Percentiles rank a stretch among this genome's conserved stretches.
Evolutionary conservation across 2,113 vertebrate species (phyloP).

Genomic region (Spheniscus mendiculus): DNA sequence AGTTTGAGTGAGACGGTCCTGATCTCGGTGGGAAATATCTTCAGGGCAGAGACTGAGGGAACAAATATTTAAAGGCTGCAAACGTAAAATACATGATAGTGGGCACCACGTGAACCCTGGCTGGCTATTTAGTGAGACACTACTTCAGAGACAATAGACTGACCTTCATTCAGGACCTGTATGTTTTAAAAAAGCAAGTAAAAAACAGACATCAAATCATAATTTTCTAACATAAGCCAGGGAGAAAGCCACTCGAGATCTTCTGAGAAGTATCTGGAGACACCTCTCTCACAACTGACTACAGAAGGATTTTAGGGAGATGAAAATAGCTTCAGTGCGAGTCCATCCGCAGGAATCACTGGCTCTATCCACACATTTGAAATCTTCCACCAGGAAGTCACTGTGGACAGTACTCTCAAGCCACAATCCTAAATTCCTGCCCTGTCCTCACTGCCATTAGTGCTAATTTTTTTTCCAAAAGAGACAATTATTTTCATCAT

Average conservation of each 20-base stretch:
- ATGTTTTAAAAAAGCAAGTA: neutral
- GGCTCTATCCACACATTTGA: neutral
- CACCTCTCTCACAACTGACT: neutral
- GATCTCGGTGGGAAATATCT: neutral
- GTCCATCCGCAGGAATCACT: neutral
- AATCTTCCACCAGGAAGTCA: neutral
- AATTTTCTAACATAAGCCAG: neutral
- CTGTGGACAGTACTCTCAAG: neutral
- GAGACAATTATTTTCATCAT: neutral
- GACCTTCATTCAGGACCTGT: neutral
- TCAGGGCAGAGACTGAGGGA: neutral
- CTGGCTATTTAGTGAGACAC: neutral
- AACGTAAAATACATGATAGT: neutral
- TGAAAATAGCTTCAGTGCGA: neutral
- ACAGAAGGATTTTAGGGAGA: neutral
- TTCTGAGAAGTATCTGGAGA: neutral
- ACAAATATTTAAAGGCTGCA: neutral
- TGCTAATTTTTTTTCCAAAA: neutral
- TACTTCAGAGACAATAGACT: neutral
- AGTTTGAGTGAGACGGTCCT: neutral
- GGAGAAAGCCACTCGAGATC: neutral
- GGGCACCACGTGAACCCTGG: fast-evolving
- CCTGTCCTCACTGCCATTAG: neutral
- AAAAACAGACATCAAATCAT: neutral
- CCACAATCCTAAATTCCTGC: neutral